Percentiles rank a stretch among this genome's conserved stretches.
Evolutionary conservation across 2,797 vertebrate genomes (phyloP).

Genomic region (Loris lydekkerianus): DNA sequence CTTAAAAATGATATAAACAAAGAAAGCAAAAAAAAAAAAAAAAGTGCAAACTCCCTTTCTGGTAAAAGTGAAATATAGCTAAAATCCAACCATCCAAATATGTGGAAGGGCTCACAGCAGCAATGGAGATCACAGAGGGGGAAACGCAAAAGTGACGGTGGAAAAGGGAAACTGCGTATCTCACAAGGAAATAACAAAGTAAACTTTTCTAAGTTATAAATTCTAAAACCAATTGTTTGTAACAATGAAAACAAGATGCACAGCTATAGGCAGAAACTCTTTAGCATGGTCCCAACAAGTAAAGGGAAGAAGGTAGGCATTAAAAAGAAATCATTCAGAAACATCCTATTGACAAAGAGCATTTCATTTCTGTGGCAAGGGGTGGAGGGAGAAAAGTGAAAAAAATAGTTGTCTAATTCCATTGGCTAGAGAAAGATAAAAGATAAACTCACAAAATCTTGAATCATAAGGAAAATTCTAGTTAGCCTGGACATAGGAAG

Average conservation of each 20-base stretch:
- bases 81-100: conserved; percentile 38
- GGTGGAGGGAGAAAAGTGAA: not conserved
- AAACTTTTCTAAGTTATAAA: conserved; percentile 2
- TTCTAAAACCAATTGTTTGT: not conserved
- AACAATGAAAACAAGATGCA: not conserved
- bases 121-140: not conserved
- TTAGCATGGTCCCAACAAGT: not conserved
- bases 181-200: conserved; percentile 25
- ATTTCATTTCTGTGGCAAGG: not conserved
- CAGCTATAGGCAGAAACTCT: conserved; percentile 12
- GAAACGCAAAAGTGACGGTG: not conserved
- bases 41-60: conserved; percentile 13
- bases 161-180: conserved; percentile 19
- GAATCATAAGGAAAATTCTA: conserved; percentile 34
- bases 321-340: conserved; percentile 59
- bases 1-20: conserved; percentile 2
- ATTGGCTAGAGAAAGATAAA: not conserved
- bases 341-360: conserved; percentile 5
- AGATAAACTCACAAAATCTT: not conserved
- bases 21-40: conserved; percentile 29
- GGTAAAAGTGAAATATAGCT: conserved; percentile 36
- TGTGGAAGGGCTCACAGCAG: conserved; percentile 4
- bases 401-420: not conserved
- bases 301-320: conserved; percentile 48
- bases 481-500: not conserved